These are phyloP conservation scores for Spodoptera frugiperda DNA, from an alignment of 1,140 invertebrate species.

Conservation along the genomic window DNA sequence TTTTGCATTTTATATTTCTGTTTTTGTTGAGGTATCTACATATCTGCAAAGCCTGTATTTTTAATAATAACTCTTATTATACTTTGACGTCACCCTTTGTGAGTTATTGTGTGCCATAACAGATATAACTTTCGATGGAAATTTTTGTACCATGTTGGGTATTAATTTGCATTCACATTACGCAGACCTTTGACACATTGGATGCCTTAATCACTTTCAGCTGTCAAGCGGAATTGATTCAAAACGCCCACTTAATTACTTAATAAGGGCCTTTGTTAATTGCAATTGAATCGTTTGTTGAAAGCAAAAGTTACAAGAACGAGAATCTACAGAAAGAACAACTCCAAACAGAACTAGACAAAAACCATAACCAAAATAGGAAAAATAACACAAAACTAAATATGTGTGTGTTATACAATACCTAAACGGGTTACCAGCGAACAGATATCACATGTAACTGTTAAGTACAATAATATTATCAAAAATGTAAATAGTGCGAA, in stretches of 20 bases:
- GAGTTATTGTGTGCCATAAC: background rate
- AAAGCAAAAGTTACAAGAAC: background rate
- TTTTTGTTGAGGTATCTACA: background rate
- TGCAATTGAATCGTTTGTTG: constrained; percentile 6
- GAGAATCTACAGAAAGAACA: background rate
- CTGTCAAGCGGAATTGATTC: constrained; percentile 24
- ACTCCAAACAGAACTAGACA: background rate
- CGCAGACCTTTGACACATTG: constrained; percentile 4
- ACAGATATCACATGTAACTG: background rate
- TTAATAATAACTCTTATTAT: background rate
- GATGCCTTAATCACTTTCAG: constrained; percentile 14
- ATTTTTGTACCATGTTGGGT: too few relatives aligned
- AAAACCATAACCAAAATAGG: background rate
- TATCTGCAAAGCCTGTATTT: background rate
- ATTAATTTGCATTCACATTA: background rate
- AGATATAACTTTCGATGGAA: too few relatives aligned
- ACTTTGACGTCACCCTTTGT: background rate
- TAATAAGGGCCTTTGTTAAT: constrained; percentile 11
- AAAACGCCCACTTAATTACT: constrained; percentile 17
- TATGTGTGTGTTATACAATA: too few relatives aligned
- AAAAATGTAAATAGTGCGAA: constrained; percentile 23
- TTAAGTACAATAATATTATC: constrained; percentile 14
- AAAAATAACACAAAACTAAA: too few relatives aligned
- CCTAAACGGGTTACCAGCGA: too few relatives aligned
- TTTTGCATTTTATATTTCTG: constrained; percentile 15